Conservation (phyloP, 2,888 invertebrate species). For the Drosophila meridionalis region DNA sequence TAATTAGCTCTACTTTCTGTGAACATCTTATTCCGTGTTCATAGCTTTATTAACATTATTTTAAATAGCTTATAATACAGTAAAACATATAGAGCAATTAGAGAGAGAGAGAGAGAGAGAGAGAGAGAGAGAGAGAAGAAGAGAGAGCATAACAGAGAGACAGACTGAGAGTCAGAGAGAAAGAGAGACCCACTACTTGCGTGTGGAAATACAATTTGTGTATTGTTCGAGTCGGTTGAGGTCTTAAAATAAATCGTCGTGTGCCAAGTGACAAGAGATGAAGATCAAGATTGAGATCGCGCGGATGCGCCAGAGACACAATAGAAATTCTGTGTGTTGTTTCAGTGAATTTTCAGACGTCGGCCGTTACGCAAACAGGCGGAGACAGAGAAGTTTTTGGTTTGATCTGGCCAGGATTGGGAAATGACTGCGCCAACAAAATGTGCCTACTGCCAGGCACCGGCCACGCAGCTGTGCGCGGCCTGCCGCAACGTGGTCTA, state of each 20-base stretch:
- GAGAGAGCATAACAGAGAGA: neutral
- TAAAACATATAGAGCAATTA: neutral
- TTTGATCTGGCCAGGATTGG: neutral
- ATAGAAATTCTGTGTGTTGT: slow-evolving; percentile 42
- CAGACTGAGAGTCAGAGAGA: neutral
- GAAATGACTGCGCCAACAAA: slow-evolving; percentile 46
- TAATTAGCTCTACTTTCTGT: neutral
- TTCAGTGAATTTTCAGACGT: slow-evolving; percentile 63
- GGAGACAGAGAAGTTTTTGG: slow-evolving; percentile 8
- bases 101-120: neutral
- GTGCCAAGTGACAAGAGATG: slow-evolving; percentile 69
- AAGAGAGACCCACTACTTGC: slow-evolving; percentile 7
- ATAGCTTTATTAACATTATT: slow-evolving; percentile 2
- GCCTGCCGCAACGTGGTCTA: slow-evolving; percentile 90
- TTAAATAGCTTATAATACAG: neutral
- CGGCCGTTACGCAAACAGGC: slow-evolving; percentile 66
- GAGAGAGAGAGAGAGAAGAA: no score
- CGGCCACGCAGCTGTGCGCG: slow-evolving; percentile 88
- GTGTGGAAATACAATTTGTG: slow-evolving; percentile 32
- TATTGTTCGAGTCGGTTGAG: slow-evolving; percentile 33
- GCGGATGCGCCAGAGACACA: slow-evolving; percentile 52
- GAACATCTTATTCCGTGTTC: neutral
- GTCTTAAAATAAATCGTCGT: slow-evolving; percentile 73
- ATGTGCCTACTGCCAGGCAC: slow-evolving; percentile 88
- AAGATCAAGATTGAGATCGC: slow-evolving; percentile 42